Evolutionary conservation across 2,888 invertebrate species (phyloP), one percentile per base, ranked within the genome.

Genomic region (Camptogramma bilineatum): DNA sequence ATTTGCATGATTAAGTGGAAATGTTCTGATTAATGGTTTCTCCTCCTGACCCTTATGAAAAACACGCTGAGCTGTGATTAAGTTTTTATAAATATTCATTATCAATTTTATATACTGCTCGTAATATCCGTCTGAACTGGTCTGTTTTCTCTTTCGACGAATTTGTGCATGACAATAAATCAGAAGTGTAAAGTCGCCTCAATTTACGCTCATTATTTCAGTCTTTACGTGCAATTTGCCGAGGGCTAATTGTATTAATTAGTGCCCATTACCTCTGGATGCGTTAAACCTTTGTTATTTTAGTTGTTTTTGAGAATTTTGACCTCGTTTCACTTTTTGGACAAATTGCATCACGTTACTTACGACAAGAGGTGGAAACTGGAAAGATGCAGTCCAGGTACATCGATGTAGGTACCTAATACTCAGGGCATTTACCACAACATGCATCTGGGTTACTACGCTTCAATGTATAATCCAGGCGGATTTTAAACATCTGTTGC

Each of bases 131-230:
- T 81, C 81, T 64, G 82, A 87, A 89, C 91, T 90, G 90, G 91
- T 90, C 89, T 80, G 91, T 91, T 93, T 92, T 92, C 91, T 91
- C 92, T 92, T 93, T 92, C 91, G 87, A 74, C 90, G 92, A 91
- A 93, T 88, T 88, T 87, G 82, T 82, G 82, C 89, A 85, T 81
- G 85, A 90, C 90, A 91, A 92, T 93, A 93, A 93, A 93, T 93
- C 92, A 92, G 87, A 90, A 90, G 92, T 91, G 92, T 89, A 91
- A 91, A 93, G 91, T 87, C 86, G 87, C 85, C 88, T 91, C 90
- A 88, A 91, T 92, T 92, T 88, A 85, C 86, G 86, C 90, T 91
- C 91, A 92, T 93, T 93, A 93, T 90, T 87, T 87, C 84, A 86
- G 87, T 87, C 83, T 86, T 84, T 88, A 88, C 85, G 87, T 86